Evolutionary conservation across 1,140 invertebrate genomes (phyloP).

Genomic region (Cyrtorhinus lividipennis): DNA sequence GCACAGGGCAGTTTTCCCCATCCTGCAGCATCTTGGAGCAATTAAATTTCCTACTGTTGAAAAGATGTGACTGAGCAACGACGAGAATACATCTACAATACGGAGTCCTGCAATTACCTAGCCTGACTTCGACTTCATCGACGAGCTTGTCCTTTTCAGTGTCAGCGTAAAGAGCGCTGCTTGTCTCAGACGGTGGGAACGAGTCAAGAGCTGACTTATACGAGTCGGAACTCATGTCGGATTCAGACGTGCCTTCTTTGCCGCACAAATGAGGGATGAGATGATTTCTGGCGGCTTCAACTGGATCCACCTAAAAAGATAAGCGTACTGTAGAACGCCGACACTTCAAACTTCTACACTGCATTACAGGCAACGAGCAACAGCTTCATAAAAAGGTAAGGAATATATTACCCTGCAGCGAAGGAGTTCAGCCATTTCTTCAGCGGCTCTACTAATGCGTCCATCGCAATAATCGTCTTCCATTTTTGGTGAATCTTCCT

Average conservation of each 20-base stretch:
- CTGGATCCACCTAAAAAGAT: slow-evolving; percentile 48
- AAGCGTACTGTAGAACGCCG: too few relatives aligned
- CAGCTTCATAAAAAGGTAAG: too few relatives aligned
- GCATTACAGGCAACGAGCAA: too few relatives aligned
- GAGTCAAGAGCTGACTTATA: slow-evolving; percentile 9
- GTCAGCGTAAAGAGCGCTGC: background rate
- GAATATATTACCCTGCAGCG: slow-evolving; percentile 20
- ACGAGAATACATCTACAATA: too few relatives aligned
- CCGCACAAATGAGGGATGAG: slow-evolving; percentile 56
- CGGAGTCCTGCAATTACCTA: too few relatives aligned
- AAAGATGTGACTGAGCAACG: too few relatives aligned
- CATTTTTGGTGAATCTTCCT: background rate
- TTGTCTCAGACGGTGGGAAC: slow-evolving; percentile 12
- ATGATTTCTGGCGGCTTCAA: slow-evolving; percentile 51
- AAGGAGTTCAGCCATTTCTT: slow-evolving; percentile 22
- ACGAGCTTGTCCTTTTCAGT: slow-evolving; percentile 19
- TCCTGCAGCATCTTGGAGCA: too few relatives aligned
- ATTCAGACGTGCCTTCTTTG: slow-evolving; percentile 10
- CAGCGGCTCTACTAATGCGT: slow-evolving; percentile 11
- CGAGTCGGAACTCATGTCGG: slow-evolving; percentile 6
- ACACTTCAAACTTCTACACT: too few relatives aligned
- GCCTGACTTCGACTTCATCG: slow-evolving; percentile 20
- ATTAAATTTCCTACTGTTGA: too few relatives aligned
- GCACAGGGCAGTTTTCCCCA: too few relatives aligned
- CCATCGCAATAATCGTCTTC: background rate